Conservation (phyloP, 2,888 invertebrate species). For the Callosobruchus maculatus region DNA sequence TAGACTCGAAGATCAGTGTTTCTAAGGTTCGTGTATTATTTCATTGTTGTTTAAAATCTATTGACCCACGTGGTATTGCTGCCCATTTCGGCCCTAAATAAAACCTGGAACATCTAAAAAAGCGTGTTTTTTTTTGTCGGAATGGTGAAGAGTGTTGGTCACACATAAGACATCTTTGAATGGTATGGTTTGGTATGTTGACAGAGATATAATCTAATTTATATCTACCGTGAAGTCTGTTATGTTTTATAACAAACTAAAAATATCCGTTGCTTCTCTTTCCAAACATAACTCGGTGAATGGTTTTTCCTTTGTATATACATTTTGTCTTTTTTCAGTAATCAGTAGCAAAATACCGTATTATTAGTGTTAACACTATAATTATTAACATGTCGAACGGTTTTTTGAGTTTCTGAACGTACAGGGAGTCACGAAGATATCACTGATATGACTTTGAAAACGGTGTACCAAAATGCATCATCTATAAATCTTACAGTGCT, state of each 20-base stretch:
- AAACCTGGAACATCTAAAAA: no score
- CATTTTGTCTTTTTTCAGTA: slow-evolving; percentile 8
- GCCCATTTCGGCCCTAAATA: no score
- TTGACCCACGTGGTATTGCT: no score
- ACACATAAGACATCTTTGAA: neutral
- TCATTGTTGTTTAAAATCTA: no score
- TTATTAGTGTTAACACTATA: neutral
- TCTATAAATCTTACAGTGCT: no score
- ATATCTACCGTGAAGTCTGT: neutral
- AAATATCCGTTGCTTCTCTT: neutral
- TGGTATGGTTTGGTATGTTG: neutral
- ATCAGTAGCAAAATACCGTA: neutral
- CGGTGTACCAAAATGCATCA: no score
- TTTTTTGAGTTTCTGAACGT: neutral
- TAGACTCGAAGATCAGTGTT: no score
- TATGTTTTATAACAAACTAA: neutral
- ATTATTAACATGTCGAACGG: neutral
- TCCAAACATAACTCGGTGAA: slow-evolving; percentile 9
- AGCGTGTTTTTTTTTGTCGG: no score
- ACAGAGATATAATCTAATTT: neutral
- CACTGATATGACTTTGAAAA: neutral
- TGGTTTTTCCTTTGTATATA: slow-evolving; percentile 17
- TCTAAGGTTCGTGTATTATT: no score
- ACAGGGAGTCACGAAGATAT: neutral
- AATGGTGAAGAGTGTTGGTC: neutral